Percentiles rank a stretch among this genome's conserved stretches.
Conservation (phyloP, 2,113 vertebrate species). For the Erinaceus europaeus region DNA sequence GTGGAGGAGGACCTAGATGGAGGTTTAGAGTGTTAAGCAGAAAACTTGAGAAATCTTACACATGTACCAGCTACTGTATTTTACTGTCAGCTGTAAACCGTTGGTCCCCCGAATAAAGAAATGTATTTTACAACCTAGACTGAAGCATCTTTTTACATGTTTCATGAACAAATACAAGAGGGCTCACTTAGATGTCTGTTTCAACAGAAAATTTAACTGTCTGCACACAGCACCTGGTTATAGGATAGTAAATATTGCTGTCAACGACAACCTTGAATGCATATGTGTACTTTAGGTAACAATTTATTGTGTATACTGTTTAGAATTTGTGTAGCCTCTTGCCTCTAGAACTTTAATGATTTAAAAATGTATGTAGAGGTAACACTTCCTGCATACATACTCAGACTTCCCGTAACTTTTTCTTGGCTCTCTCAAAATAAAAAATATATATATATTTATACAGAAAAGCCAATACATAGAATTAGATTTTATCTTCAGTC, state of each 20-base stretch:
- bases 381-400: neutral
- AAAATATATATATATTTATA: neutral
- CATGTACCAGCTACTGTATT: too few species aligned
- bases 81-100: too few species aligned
- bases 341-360: neutral
- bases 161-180: constrained; percentile 28
- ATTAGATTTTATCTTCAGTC: neutral
- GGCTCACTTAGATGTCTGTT: neutral
- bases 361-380: constrained; percentile 13
- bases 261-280: neutral
- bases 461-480: neutral
- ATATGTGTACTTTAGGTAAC: neutral
- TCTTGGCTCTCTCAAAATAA: neutral
- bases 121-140: neutral
- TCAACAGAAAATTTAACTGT: neutral
- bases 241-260: neutral
- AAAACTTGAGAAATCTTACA: too few species aligned
- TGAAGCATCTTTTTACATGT: constrained; percentile 12
- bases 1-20: too few species aligned
- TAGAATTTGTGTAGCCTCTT: neutral
- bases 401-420: neutral
- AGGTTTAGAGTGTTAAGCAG: too few species aligned
- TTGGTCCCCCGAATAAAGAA: too few species aligned
- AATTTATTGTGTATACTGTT: constrained; percentile 1
- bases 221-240: constrained; percentile 22